Evolutionary conservation across 2,888 invertebrate species (phyloP), one percentile per base, ranked within the genome.

Genomic region (Pristionchus mayeri): DNA sequence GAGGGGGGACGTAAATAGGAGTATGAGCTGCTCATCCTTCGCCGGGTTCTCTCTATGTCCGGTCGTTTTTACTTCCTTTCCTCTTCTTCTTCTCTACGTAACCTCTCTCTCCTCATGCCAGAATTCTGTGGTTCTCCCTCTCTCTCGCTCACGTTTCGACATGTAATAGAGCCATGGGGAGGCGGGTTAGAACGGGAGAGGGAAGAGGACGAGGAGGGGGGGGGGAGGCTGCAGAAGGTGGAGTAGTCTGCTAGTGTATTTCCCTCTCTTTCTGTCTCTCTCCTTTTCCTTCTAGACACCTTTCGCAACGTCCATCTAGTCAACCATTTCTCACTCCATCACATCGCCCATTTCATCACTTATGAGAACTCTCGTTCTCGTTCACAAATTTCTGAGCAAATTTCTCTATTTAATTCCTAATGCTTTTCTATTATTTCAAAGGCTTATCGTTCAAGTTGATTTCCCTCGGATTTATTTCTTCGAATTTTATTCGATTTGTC

Each of bases 1-100:
- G 71, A 71, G 9, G 71, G 40, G n/a, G 71, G 16, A n/a, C n/a
- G n/a, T n/a, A n/a, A n/a, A n/a, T n/a, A n/a, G 71, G 40, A 40
- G 71, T 71, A n/a, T n/a, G 40, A 71, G 71, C 71, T n/a, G 71
- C 71, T 71, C 40, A 71, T 60, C 30, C 60, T 60, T 60, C 60
- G 6, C 27, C 60, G 27, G 54, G 34, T 71, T 37, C 60, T 71
- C 71, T 40, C 24, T 71, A 37, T 37, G n/a, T 71, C 37, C 71
- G 37, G 34, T 63, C 40, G 37, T 9, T 27, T n/a, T 71, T 44
- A 16, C 71, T 40, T 37, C 71, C 40, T 21, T 30, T 18, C 30
- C 67, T 34, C 67, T 13, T 30, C n/a, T n/a, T n/a, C n/a, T 34
- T 44, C 75, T 75, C 75, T 48, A 18, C 21, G 37, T 16, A 37